phyloP scores from a whole-genome alignment of 2,797 vertebrate genomes.

The Anguilla marmorata region DNA sequence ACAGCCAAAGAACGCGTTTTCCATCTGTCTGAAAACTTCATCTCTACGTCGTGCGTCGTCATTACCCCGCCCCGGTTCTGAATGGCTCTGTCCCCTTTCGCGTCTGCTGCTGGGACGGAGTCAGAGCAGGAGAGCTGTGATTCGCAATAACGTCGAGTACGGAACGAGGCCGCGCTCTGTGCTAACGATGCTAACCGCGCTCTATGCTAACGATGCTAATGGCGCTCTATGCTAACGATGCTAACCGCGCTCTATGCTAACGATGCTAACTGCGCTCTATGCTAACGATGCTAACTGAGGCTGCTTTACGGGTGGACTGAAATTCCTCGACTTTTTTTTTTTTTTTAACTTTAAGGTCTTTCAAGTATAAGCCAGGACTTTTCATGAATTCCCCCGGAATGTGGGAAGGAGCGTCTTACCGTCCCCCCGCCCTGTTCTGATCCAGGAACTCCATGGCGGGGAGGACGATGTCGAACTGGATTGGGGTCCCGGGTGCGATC shows the following conservation, averaged over 20 bases:
- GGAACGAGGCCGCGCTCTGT: neutral
- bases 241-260: neutral
- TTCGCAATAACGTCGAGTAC: neutral
- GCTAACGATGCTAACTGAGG: neutral
- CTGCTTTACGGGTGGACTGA: neutral
- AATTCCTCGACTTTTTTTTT: neutral
- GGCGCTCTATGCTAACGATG: neutral
- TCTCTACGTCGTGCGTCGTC: neutral
- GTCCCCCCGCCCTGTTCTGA: conserved; percentile 83
- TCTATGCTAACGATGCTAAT: neutral
- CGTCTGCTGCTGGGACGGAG: neutral
- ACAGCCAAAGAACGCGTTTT: neutral
- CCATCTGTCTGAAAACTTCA: neutral
- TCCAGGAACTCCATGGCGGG: conserved; percentile 92
- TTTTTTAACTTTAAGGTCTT: neutral
- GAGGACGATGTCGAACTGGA: conserved; percentile 95
- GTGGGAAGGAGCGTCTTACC: conserved; percentile 70
- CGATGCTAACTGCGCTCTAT: neutral
- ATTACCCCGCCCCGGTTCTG: neutral
- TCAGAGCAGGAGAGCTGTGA: neutral
- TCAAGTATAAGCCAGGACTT: neutral
- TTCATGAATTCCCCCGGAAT: neutral
- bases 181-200: neutral
- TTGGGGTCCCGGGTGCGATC: conserved; percentile 91
- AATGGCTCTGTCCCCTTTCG: neutral